Evolutionary conservation across 2,888 invertebrate genomes (phyloP), one percentile per base, ranked within the genome.

Genomic region (Xanthostigma xanthostigma): DNA sequence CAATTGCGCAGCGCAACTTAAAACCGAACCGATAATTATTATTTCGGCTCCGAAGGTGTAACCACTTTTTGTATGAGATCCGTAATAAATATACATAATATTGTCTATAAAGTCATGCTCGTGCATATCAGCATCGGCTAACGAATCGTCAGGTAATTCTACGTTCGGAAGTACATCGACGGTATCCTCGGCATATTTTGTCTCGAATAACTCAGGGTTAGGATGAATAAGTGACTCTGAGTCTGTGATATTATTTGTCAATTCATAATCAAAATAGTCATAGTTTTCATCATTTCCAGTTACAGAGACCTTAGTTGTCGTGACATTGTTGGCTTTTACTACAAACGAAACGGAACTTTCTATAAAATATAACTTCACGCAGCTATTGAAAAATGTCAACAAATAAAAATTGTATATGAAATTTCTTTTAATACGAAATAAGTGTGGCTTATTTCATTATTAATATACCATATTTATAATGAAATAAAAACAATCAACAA

Each of bases 21-120:
- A 59, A 44, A 71, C 70, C 1, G 71, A 68, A 33, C 72, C 72
- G 36, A 69, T 65, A 39, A 72, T 67, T 43, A 71, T 64, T 47
- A 72, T 66, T 56, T 68, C 67, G 13, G 64, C 62, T 2, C 77
- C 73, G 65, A 65, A 74, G 65, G 72, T 74, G 65, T 62, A 74
- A 62, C 54, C 69, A 64, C 56, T 72, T 59, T 55, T 70, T 60
- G 54, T 70, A 64, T 61, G 74, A 60, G 65, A 75, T 61, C 70
- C 76, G 69, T 81, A 81, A 56, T 83, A 82, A 38, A 82, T 71
- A 59, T 82, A 83, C 61, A 81, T 81, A 43, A 83, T 76, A 58
- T 81, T 81, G 58, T 83, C 82, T 46, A 84, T 84, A 39, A 79
- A 75, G 56, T 81, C 80, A 57, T 81, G 80, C 54, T 81, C 81